A percentile compares a stretch with the other conserved stretches of the same genome.
These are phyloP conservation scores for Poecilobothrus nobilitatus DNA, from an alignment of 2,888 invertebrate genomes.

Conservation along the genomic window DNA sequence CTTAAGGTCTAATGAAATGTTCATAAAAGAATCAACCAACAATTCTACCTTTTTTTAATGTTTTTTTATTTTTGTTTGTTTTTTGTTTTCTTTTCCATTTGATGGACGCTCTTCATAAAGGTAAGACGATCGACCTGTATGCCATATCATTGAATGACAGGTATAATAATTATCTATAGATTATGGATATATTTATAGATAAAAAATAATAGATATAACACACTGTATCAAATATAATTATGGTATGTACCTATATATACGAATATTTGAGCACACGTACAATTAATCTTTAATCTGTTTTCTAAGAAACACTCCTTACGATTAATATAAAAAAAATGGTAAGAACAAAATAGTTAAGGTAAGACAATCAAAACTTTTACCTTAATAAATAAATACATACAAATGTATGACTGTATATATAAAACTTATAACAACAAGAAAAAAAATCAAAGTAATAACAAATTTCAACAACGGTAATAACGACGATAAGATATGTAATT, in stretches of 20 bases:
- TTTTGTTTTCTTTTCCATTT: background rate
- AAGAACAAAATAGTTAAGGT: background rate
- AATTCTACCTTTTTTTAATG: too few species aligned
- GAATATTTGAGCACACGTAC: slow-evolving; percentile 4
- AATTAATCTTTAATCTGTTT: slow-evolving; percentile 6
- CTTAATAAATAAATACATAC: too few species aligned
- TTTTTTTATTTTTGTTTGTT: background rate
- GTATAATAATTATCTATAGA: background rate
- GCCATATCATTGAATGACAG: background rate
- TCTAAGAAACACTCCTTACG: slow-evolving; percentile 2
- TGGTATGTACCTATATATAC: background rate
- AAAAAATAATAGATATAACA: background rate
- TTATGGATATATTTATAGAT: background rate
- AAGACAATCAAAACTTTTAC: background rate
- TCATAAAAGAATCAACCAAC: background rate
- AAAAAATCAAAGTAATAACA: too few species aligned
- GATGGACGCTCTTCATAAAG: background rate
- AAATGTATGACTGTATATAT: too few species aligned
- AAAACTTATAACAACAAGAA: too few species aligned
- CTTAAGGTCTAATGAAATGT: background rate
- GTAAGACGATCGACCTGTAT: background rate
- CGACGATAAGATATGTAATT: slow-evolving; percentile 1
- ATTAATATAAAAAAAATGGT: background rate
- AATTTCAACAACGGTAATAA: background rate
- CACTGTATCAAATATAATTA: background rate